phyloP scores from a whole-genome alignment of 2,888 invertebrate genomes.

The Scaptomyza cyrtandrae region DNA sequence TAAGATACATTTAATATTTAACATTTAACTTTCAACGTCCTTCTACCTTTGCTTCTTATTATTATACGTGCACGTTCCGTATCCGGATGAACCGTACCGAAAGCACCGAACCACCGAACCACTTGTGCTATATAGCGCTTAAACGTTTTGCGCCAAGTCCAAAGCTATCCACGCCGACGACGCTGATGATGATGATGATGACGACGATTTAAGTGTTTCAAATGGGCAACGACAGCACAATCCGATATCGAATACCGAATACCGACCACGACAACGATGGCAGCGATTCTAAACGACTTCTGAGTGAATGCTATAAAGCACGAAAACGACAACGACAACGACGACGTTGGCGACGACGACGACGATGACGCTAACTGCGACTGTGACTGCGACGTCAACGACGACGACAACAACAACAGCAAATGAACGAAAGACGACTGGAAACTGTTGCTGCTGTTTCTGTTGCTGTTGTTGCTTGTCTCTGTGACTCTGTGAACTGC shows the following conservation, averaged over 20 bases:
- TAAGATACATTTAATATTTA: constrained; percentile 31
- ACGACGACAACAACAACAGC: constrained; percentile 51
- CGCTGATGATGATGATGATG: constrained; percentile 37
- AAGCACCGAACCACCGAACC: not conserved
- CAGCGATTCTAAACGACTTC: constrained; percentile 79
- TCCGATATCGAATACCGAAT: constrained; percentile 72
- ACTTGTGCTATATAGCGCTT: constrained; percentile 39
- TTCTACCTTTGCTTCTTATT: not conserved
- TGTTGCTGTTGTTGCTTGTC: constrained; percentile 37
- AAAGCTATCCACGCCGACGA: constrained; percentile 46
- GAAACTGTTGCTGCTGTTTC: constrained; percentile 56
- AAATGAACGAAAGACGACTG: constrained; percentile 57
- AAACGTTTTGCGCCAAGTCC: constrained; percentile 59
- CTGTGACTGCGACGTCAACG: constrained; percentile 15
- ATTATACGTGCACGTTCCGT: constrained; percentile 4
- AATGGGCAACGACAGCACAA: constrained; percentile 59
- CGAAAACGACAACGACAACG: constrained; percentile 64
- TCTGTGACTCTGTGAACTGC: constrained; percentile 72
- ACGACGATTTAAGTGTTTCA: constrained; percentile 47
- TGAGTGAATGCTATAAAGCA: constrained; percentile 80
- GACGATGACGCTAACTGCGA: constrained; percentile 31
- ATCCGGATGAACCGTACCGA: constrained; percentile 38
- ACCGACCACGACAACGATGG: constrained; percentile 79
- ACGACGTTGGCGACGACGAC: constrained; percentile 2
- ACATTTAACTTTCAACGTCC: constrained; percentile 18